These are phyloP conservation scores for Lithobates pipiens DNA, from an alignment of 2,797 vertebrate species.

Conservation along the genomic window DNA sequence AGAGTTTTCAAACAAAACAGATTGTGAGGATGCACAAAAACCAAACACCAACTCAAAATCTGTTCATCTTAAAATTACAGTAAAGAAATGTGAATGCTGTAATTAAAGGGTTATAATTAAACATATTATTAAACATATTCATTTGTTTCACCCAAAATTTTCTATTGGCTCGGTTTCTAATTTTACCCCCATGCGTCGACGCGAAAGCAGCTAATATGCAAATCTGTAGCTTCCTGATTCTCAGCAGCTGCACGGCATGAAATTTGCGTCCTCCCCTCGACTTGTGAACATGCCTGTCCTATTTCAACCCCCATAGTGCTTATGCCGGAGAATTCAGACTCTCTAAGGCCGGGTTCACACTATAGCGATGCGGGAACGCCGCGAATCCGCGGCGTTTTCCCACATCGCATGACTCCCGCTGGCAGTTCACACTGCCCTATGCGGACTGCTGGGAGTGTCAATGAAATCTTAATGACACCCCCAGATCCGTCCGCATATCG, in stretches of 20 bases:
- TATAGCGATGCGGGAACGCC: too few relatives aligned
- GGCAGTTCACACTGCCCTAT: too few relatives aligned
- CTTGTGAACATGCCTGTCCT: too few relatives aligned
- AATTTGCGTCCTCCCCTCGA: too few relatives aligned
- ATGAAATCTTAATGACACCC: too few relatives aligned
- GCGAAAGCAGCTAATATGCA: background rate
- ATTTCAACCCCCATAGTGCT: too few relatives aligned
- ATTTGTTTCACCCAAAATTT: background rate
- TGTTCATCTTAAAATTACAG: background rate
- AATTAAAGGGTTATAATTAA: background rate
- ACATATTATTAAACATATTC: background rate
- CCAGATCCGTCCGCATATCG: too few relatives aligned
- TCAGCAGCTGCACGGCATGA: background rate
- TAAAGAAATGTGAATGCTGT: background rate
- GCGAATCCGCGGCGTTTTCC: too few relatives aligned
- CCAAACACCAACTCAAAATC: background rate
- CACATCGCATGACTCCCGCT: too few relatives aligned
- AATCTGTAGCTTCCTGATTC: background rate
- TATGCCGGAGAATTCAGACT: too few relatives aligned
- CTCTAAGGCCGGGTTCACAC: too few relatives aligned
- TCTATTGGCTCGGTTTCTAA: background rate
- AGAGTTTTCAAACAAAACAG: conserved; percentile 5
- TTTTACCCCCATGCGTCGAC: background rate
- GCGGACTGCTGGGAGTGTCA: too few relatives aligned
- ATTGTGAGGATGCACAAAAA: background rate